Conservation (phyloP, 2,113 vertebrate species). For the Rhinoptilus africanus region DNA sequence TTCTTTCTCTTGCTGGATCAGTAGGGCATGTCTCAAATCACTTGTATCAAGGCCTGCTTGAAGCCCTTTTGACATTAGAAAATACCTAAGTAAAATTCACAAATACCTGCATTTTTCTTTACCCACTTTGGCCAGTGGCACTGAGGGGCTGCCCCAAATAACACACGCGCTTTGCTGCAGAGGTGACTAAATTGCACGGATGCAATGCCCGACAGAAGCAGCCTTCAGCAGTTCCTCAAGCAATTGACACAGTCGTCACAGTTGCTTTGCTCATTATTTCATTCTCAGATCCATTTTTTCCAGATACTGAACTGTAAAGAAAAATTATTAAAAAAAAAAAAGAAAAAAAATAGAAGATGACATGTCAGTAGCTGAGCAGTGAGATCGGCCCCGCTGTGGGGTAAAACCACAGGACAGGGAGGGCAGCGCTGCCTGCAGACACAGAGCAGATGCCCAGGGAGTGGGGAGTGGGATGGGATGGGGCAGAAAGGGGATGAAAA, state of each 20-base stretch:
- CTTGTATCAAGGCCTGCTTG: background rate
- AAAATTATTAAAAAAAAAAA: background rate
- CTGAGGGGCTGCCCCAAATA: no score
- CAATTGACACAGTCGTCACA: rapidly evolving
- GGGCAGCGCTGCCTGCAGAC: background rate
- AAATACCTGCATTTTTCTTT: background rate
- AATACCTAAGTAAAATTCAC: background rate
- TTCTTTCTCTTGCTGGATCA: background rate
- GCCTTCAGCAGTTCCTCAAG: background rate
- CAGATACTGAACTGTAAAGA: background rate
- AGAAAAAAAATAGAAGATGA: background rate
- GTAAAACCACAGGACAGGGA: background rate
- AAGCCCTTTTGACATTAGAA: background rate
- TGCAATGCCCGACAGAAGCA: rapidly evolving
- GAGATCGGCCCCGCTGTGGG: background rate
- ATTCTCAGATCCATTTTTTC: background rate
- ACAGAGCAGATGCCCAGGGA: background rate
- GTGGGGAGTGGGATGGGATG: background rate
- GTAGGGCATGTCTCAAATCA: background rate
- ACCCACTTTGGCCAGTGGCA: background rate
- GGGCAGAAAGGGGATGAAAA: background rate
- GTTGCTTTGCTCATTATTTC: background rate
- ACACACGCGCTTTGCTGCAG: background rate
- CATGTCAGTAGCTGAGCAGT: background rate
- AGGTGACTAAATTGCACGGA: no score